Evolutionary conservation across 2,888 invertebrate genomes (phyloP), one percentile per base, ranked within the genome.

Genomic region (Platycheirus rosarum): DNA sequence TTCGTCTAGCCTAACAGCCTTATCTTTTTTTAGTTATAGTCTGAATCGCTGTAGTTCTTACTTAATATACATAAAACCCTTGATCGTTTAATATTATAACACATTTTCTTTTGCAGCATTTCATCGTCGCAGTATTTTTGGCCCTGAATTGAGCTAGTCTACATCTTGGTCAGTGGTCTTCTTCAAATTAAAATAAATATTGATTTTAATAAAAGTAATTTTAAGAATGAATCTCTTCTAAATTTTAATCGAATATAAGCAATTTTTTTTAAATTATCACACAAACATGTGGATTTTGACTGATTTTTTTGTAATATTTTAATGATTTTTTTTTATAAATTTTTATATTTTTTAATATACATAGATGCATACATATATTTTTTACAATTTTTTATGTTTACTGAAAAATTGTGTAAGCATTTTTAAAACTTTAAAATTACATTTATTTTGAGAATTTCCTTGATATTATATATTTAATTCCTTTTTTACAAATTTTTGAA

Each of bases 161-260:
- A 76, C 70, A 76, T 66, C 42, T 76, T 53, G 76, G 71, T 76
- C 80, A 76, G 76, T 62, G 80, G 80, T 80, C 80, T 80, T 80
- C 80, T 75, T 53, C 48, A 40, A 66, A 20, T 70, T 53, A 70
- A 75, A 71, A n/a, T n/a, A 62, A 76, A 4, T 66, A 53, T 76
- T 60, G 65, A 76, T 71, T 70, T 48, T 55, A 42, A 70, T 26
- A 53, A 68, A 55, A 9, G 13, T 20, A 18, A 20, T 13, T 1
- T 26, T 14, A 23, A 42, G 48, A 63, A 51, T 70, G 75, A 76
- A 80, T 80, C 80, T 80, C 75, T 65, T n/a, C n/a, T 48, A 76
- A 51, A 62, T 14, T 76, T 65, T 46, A 65, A 76, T 80, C 70
- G 63, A 66, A 46, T 76, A 70, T 75, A 75, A 75, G 65, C 48